Evolutionary conservation across 2,888 invertebrate genomes (phyloP), one percentile per base, ranked within the genome.

Genomic region (Listrodromus nycthemerus): DNA sequence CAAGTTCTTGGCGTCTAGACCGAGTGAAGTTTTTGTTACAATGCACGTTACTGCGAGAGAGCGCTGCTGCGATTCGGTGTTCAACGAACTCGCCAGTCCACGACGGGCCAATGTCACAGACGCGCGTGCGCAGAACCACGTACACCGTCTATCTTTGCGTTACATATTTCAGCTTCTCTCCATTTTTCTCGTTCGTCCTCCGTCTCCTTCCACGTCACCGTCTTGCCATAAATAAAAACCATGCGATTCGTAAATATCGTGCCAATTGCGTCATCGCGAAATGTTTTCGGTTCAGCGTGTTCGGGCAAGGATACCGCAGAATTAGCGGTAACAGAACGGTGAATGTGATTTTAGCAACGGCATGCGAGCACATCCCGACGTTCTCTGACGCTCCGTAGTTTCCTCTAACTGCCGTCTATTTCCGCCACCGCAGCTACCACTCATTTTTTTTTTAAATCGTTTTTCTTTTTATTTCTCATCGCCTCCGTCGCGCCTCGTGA

Each of bases 401-500:
- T 48, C 7, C 24, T 65, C 52, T 27, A 45, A 61, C 58, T n/a
- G 52, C 30, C 55, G 45, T 74, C 82, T 82, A 82, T 82, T 80
- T 80, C 83, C 66, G 79, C 75, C 66, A 21, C 45, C 50, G 19
- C 69, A 16, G 52, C 52, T 55, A 24, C 66, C 55, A 79, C n/a
- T 37, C 37, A 37, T 55, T 63, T 52, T 58, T 52, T 45, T 55
- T 19, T 45, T n/a, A 33, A n/a, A 41, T 69, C 52, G 4, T 30
- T 79, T 41, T 69, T 24, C 21, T 19, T 21, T 73, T 55, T 24
- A 30, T 55, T 37, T 37, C 58, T 65, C 33, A 48, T 71, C 19
- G 41, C 63, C 45, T 55, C 63, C 37, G 27, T 45, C 5, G 58
- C 61, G 48, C 66, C 76, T 76, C 67, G 83, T 80, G 83, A 83